phyloP scores from a whole-genome alignment of 2,113 vertebrate species.

The Pseudopodoces humilis region DNA sequence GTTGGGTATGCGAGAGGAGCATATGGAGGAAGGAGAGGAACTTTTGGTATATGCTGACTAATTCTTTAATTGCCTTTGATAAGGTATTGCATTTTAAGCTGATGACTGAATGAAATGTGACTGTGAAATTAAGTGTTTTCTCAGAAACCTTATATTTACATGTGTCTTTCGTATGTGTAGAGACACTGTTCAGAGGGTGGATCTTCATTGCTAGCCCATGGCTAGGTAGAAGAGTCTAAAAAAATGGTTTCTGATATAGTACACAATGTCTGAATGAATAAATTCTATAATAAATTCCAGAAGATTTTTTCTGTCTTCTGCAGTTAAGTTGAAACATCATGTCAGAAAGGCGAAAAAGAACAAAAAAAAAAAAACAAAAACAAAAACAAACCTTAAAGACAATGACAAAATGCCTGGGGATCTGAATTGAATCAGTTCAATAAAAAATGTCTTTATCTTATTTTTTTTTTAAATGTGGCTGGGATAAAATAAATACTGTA shows the following conservation, averaged over 20 bases:
- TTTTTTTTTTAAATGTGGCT: background rate
- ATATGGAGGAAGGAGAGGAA: background rate
- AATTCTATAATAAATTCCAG: background rate
- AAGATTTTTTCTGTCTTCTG: background rate
- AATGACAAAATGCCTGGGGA: background rate
- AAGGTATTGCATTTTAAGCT: background rate
- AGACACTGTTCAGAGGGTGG: background rate
- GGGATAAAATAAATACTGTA: background rate
- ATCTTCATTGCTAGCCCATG: background rate
- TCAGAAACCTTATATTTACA: background rate
- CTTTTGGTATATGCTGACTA: background rate
- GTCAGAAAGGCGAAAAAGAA: background rate
- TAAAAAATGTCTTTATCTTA: background rate
- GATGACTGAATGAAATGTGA: background rate
- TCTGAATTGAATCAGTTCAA: background rate
- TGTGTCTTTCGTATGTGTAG: background rate
- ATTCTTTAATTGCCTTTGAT: background rate
- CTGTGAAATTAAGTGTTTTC: background rate
- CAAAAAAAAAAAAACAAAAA: background rate
- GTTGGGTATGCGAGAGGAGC: background rate
- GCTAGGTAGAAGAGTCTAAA: background rate
- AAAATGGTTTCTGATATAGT: background rate
- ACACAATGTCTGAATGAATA: background rate
- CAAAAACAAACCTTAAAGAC: background rate
- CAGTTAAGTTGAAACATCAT: background rate